Evolutionary conservation across 2,113 vertebrate genomes (phyloP), one percentile per base, ranked within the genome.

Genomic region (Callocephalon fimbriatum): DNA sequence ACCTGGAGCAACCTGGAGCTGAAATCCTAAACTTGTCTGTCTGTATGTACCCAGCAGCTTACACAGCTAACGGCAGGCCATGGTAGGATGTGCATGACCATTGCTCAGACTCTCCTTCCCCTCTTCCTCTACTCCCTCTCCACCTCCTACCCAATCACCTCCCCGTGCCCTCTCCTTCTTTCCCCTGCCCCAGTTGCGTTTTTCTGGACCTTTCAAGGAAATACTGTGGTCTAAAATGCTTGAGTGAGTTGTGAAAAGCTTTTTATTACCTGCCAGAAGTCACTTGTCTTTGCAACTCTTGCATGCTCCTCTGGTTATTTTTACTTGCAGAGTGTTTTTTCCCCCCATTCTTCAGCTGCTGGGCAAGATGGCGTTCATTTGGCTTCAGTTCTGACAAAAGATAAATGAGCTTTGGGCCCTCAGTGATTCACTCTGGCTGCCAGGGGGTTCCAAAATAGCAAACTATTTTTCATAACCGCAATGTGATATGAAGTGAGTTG

Each of bases 381-480:
- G 99, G 99, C 99, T 99, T 98, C 98, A 99, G 99, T 99, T 99
- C 99, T 99, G 99, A 99, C 99, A 99, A 99, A 99, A 99, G 99
- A 99, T 99, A 99, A 99, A 99, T 99, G 99, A 99, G 99, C 99
- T 99, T 96, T 98, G 99, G 99, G 99, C 99, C 99, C 99, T 99
- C 96, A 98, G 99, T 98, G 98, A 99, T 99, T 99, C 98, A 98
- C 98, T 99, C 98, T 98, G 98, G 99, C 99, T 99, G 99, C 99
- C 99, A 99, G 99, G 99, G 99, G 99, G 98, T 99, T 99, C 99
- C 98, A 99, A 99, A 99, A 99, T 99, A 99, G 99, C 99, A 99
- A 99, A 99, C 99, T 99, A 99, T 99, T 99, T 99, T 99, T 99
- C 99, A 99, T 99, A 99, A 98, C 98, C 98, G 98, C 99, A 98